Conservation (phyloP, 2,113 vertebrate species). For the Gavialis gangeticus region DNA sequence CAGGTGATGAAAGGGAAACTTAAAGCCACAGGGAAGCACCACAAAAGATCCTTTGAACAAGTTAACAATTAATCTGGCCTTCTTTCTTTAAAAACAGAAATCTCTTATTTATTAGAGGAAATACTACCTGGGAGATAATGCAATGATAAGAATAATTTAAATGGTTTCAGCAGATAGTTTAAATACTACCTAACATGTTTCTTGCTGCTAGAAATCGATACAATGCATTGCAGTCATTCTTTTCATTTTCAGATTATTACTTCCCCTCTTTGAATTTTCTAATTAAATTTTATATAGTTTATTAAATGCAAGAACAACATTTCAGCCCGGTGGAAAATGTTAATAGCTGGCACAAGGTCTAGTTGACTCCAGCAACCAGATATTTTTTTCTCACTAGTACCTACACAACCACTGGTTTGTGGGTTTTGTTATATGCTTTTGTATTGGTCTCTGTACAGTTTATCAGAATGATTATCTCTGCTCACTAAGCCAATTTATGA, state of each 20-base stretch:
- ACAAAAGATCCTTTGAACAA: background rate
- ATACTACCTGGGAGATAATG: slow-evolving; percentile 49
- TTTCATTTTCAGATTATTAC: slow-evolving; percentile 56
- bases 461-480: background rate
- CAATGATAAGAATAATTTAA: slow-evolving; percentile 34
- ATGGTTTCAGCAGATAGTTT: slow-evolving; percentile 32
- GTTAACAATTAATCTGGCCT: slow-evolving; percentile 31
- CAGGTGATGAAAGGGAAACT: background rate
- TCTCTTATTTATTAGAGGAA: slow-evolving; percentile 45
- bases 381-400: background rate
- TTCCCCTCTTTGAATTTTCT: slow-evolving; percentile 10
- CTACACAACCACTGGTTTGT: background rate
- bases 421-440: background rate
- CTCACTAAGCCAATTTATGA: background rate
- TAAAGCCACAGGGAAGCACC: background rate
- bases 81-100: background rate
- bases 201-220: slow-evolving; percentile 39
- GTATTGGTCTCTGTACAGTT: background rate
- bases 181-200: slow-evolving; percentile 37
- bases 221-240: background rate
- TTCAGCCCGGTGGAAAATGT: slow-evolving; percentile 1
- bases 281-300: slow-evolving; percentile 46
- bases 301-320: slow-evolving; percentile 12
- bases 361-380: background rate
- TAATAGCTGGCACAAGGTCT: background rate